Evolutionary conservation across 2,113 vertebrate species (phyloP), one percentile per base, ranked within the genome.

Genomic region (Myiozetetes cayanensis): DNA sequence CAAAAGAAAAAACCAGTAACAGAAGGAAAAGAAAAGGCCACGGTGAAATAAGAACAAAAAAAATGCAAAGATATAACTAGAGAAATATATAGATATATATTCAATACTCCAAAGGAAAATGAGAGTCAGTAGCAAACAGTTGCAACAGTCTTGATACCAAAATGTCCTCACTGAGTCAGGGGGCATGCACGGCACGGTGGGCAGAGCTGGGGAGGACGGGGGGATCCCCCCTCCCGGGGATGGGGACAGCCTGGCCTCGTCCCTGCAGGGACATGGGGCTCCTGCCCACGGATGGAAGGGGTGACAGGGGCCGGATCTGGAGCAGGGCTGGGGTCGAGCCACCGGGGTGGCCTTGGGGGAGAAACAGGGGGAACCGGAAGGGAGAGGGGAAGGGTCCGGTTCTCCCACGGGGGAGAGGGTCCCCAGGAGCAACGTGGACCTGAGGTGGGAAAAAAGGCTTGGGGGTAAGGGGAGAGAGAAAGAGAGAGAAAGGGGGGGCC

Each of bases 51-150:
- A 96, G 81, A 93, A 94, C 58, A 41, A 5, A 83, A 94, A 81
- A 80, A 92, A 78, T 35, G 90, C 93, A 89, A 93, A 97, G 94
- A 93, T 95, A 97, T 88, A 96, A 95, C 96, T 96, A 94, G 86
- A 97, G 89, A 96, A 96, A 97, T 92, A 97, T 94, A 96, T 93
- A 91, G 79, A 88, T 93, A 97, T 96, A 97, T 94, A 68, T 96
- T 96, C 92, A 96, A 85, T 89, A 97, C 95, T 94, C 96, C 89
- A 97, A 96, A 94, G 87, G 91, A 97, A 97, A 97, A 97, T 97
- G 94, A 96, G 94, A 96, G 83, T 92, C 97, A 97, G 96, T 93
- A 97, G 96, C 97, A 97, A 97, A 97, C 97, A 97, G 74, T 97
- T 97, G 97, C 97, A 97, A 97, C 97, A 96, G 97, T 97, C 97